Evolutionary conservation across 2,888 invertebrate species (phyloP).

Genomic region (Pseudococcus jackbeardsleyi): DNA sequence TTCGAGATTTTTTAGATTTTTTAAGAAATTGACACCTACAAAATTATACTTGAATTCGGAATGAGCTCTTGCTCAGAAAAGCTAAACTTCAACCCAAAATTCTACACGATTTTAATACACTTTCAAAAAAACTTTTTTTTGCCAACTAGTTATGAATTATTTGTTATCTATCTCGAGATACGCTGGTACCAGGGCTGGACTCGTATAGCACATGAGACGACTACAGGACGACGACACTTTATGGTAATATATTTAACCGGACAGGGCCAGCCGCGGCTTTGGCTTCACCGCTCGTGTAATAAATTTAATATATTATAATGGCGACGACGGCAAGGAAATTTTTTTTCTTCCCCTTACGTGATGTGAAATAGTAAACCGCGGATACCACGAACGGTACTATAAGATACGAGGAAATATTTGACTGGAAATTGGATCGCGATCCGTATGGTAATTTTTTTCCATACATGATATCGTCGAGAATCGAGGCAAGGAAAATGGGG

Average conservation of each 20-base stretch:
- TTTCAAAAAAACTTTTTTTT: background rate
- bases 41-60: too few relatives aligned
- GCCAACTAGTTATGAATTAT: constrained; percentile 36
- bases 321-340: background rate
- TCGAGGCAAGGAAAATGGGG: background rate
- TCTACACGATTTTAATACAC: background rate
- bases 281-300: background rate
- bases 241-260: constrained; percentile 15
- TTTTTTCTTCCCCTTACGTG: constrained; percentile 4
- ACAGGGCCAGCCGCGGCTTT: background rate
- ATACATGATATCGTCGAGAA: background rate
- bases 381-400: background rate
- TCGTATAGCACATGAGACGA: background rate
- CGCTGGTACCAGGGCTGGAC: background rate
- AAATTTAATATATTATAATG: constrained; percentile 7
- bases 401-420: constrained; percentile 12
- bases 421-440: constrained; percentile 44
- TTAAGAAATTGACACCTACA: too few relatives aligned
- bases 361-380: background rate
- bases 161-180: background rate
- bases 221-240: background rate
- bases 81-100: too few relatives aligned
- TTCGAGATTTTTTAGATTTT: too few relatives aligned
- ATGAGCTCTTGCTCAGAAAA: too few relatives aligned
- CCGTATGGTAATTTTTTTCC: background rate